phyloP scores from a whole-genome alignment of 2,113 vertebrate species.

The Muntiacus muntjak region DNA sequence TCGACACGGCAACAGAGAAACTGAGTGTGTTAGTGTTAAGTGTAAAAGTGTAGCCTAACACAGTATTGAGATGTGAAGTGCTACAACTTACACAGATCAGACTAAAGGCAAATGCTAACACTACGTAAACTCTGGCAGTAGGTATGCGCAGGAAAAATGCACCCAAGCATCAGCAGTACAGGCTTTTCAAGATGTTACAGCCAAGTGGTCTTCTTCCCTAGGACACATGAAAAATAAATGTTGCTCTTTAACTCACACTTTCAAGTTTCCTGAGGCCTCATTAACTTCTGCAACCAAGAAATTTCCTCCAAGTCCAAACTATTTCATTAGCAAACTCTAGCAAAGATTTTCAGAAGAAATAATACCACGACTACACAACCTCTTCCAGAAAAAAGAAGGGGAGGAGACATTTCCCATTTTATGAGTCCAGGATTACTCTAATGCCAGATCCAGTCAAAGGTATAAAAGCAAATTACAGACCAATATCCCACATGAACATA shows the following conservation, averaged over 20 bases:
- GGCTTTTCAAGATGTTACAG: neutral
- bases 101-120: neutral
- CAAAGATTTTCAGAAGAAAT: neutral
- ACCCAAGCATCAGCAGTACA: neutral
- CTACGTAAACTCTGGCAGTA: neutral
- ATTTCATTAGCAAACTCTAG: neutral
- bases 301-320: neutral
- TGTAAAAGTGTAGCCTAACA: neutral
- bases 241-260: neutral
- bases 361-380: neutral
- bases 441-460: neutral
- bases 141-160: neutral
- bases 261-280: neutral
- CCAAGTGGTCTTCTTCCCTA: neutral
- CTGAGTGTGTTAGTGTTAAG: neutral
- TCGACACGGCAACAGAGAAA: neutral
- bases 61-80: neutral
- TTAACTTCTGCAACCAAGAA: neutral
- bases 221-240: neutral
- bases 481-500: neutral
- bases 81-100: neutral
- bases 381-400: neutral
- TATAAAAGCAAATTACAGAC: slow-evolving; percentile 22
- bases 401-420: neutral
- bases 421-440: neutral